phyloP scores from a whole-genome alignment of 2,113 vertebrate species.

The Grantiella picta region DNA sequence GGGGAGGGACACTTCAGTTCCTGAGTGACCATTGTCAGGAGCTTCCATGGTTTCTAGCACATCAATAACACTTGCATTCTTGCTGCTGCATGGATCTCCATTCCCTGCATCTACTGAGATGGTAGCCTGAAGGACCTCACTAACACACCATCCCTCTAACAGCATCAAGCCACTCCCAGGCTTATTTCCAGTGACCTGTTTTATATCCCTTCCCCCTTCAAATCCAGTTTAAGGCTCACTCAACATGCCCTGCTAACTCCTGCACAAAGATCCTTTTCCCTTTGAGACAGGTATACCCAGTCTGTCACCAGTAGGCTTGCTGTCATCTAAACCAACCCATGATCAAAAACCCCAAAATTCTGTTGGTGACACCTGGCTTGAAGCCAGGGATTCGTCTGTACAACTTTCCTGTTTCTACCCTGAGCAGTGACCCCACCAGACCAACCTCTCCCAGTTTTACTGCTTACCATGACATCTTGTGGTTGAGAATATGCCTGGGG shows the following conservation, averaged over 20 bases:
- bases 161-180: background rate
- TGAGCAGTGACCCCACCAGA: background rate
- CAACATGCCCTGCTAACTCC: background rate
- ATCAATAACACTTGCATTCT: background rate
- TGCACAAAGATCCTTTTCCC: background rate
- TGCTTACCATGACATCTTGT: background rate
- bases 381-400: background rate
- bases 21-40: background rate
- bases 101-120: background rate
- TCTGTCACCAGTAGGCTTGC: background rate
- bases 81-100: background rate
- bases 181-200: background rate
- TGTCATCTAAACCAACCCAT: background rate
- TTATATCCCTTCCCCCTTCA: background rate
- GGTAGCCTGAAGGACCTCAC: background rate
- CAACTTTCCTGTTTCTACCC: background rate
- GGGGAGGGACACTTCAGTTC: background rate
- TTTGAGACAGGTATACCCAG: background rate
- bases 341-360: background rate
- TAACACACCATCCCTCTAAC: background rate
- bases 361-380: background rate
- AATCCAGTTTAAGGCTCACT: background rate
- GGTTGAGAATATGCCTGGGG: background rate
- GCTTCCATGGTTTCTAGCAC: background rate
- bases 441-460: background rate